phyloP scores from a whole-genome alignment of 2,888 invertebrate species.

The Pyrrhia umbra region DNA sequence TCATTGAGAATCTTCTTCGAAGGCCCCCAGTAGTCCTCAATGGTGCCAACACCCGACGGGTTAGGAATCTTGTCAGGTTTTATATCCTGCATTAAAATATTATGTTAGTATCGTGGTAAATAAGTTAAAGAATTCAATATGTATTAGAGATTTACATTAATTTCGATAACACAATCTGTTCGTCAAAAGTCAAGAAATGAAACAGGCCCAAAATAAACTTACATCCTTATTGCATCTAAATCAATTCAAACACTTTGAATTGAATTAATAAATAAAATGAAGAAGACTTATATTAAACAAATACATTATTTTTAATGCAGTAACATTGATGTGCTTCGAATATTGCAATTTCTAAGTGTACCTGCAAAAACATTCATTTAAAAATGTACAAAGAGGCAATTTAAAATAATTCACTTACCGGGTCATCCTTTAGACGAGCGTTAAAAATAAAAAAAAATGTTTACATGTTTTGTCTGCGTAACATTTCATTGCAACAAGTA shows the following conservation, averaged over 20 bases:
- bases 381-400: neutral
- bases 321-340: too few species aligned
- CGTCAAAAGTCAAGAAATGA: too few species aligned
- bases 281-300: too few species aligned
- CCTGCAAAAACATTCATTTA: neutral
- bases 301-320: too few species aligned
- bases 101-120: too few species aligned
- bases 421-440: conserved; percentile 73
- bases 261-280: too few species aligned
- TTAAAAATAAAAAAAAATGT: conserved; percentile 53
- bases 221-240: too few species aligned
- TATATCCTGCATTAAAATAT: conserved; percentile 90
- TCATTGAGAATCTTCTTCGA: conserved; percentile 97
- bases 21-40: conserved; percentile 98
- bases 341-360: neutral
- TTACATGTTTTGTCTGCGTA: conserved; percentile 19
- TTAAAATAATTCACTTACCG: conserved; percentile 73
- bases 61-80: conserved; percentile 97
- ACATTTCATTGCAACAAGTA: conserved; percentile 11
- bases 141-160: too few species aligned
- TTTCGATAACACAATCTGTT: too few species aligned
- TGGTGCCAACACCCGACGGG: conserved; percentile 94
- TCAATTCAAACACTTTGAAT: too few species aligned
- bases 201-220: too few species aligned
- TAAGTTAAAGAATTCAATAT: too few species aligned